These are phyloP conservation scores for Drosophila hamatofila DNA, from an alignment of 2,888 invertebrate species.

Conservation along the genomic window DNA sequence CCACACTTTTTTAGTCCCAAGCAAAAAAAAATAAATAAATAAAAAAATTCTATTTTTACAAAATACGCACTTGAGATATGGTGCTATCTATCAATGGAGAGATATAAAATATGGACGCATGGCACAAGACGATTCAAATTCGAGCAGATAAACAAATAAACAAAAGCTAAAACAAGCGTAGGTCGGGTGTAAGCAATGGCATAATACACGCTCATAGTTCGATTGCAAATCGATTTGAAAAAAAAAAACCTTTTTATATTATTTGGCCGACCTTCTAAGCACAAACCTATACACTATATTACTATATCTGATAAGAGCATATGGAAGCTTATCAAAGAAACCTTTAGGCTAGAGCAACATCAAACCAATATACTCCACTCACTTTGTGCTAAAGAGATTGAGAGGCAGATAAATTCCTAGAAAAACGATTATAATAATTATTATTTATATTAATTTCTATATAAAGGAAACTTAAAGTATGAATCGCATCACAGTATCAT, in stretches of 20 bases:
- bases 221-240: too few relatives aligned
- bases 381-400: neutral
- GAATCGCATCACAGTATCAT: slow-evolving; percentile 4
- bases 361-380: neutral
- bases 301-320: neutral
- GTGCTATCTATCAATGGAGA: slow-evolving; percentile 28
- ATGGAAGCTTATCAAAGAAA: neutral
- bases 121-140: neutral
- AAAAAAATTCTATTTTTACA: slow-evolving; percentile 40
- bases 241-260: too few relatives aligned
- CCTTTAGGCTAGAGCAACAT: neutral
- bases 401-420: neutral
- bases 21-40: slow-evolving; percentile 12
- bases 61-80: slow-evolving; percentile 50
- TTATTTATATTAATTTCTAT: slow-evolving; percentile 5
- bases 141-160: slow-evolving; percentile 18
- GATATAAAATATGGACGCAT: slow-evolving; percentile 11
- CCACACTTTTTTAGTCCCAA: slow-evolving; percentile 27
- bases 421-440: slow-evolving; percentile 5
- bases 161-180: slow-evolving; percentile 6
- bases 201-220: neutral
- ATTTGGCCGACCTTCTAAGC: too few relatives aligned
- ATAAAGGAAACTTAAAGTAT: neutral
- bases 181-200: neutral
- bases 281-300: too few relatives aligned